phyloP scores from a whole-genome alignment of 2,797 vertebrate species.

The Bufotes viridis region DNA sequence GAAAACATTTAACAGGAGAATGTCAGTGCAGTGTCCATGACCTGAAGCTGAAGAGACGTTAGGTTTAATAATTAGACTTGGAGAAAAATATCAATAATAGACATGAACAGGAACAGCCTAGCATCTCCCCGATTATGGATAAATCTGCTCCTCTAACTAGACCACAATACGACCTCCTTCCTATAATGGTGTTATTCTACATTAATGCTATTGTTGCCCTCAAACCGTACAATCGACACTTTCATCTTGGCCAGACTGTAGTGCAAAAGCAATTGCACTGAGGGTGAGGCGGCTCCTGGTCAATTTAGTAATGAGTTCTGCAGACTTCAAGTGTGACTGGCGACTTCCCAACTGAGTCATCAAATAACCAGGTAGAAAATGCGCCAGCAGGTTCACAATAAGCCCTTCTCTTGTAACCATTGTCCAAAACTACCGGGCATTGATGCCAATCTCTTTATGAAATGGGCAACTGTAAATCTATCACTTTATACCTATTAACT shows the following conservation, averaged over 20 bases:
- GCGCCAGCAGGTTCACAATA: not conserved
- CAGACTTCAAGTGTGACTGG: not conserved
- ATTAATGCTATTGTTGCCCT: not conserved
- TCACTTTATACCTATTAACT: not conserved
- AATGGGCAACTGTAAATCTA: not conserved
- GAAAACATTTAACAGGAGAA: too few relatives aligned
- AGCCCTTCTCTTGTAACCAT: constrained; percentile 4
- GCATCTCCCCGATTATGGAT: not conserved
- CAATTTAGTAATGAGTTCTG: not conserved
- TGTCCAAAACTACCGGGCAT: constrained; percentile 33
- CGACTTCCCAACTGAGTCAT: too few relatives aligned
- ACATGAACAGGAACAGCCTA: not conserved
- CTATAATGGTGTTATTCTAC: not conserved
- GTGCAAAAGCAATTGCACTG: not conserved
- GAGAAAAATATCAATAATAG: too few relatives aligned
- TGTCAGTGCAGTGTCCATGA: too few relatives aligned
- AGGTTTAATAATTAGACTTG: too few relatives aligned
- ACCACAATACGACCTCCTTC: not conserved
- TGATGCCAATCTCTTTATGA: constrained; percentile 15
- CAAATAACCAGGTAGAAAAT: not conserved
- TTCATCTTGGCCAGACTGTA: not conserved
- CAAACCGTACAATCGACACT: not conserved
- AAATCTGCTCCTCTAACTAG: not conserved
- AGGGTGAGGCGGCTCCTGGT: not conserved
- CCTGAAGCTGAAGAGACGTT: too few relatives aligned